Conservation (phyloP, 2,888 invertebrate species). For the Drosophila mercatorum region DNA sequence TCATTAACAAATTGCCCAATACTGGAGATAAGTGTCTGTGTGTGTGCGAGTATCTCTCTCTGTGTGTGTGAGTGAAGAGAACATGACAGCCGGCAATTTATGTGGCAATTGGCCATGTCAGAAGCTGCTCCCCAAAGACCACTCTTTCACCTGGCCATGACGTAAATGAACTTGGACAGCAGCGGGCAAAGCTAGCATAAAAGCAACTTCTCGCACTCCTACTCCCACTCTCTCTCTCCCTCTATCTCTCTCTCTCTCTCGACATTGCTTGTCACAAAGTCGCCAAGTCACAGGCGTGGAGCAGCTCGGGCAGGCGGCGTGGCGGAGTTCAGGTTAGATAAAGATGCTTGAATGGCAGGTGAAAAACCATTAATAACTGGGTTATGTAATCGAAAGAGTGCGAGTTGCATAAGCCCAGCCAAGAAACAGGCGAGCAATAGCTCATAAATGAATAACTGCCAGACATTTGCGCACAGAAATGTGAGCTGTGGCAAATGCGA, state of each 20-base stretch:
- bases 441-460: constrained; percentile 28
- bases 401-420: constrained; percentile 11
- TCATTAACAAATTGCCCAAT: constrained; percentile 76
- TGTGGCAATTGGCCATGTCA: constrained; percentile 64
- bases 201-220: neutral
- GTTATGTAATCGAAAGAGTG: constrained; percentile 65
- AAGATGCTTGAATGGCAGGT: constrained; percentile 20
- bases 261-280: constrained; percentile 64
- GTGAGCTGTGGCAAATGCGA: neutral
- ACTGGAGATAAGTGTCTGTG: constrained; percentile 12
- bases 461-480: constrained; percentile 7
- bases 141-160: constrained; percentile 70
- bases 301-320: neutral
- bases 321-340: constrained; percentile 7
- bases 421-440: constrained; percentile 4
- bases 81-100: constrained; percentile 62
- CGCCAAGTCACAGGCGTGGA: constrained; percentile 65
- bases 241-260: too few relatives aligned
- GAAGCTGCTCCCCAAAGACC: constrained; percentile 44
- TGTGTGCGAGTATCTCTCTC: neutral
- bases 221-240: neutral
- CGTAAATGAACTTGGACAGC: constrained; percentile 56
- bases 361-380: constrained; percentile 71
- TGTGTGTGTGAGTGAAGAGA: constrained; percentile 15
- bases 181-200: constrained; percentile 24